These are phyloP conservation scores for Anas bernieri DNA, from an alignment of 2,797 vertebrate species.

Conservation along the genomic window DNA sequence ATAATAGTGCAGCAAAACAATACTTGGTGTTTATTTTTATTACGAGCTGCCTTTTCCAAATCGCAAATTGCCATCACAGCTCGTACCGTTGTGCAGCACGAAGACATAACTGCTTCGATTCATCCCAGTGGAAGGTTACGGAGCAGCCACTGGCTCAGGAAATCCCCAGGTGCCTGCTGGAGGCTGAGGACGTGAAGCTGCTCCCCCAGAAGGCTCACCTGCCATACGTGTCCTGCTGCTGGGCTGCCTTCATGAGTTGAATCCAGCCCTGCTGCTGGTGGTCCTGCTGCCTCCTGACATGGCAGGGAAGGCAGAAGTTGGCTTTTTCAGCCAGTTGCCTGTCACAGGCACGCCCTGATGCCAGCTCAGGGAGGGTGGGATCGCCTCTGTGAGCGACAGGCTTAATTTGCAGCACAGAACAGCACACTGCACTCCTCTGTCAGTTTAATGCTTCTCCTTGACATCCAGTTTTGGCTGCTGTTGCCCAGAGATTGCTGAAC, in stretches of 20 bases:
- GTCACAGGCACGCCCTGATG: background rate
- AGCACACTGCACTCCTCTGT: background rate
- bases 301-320: background rate
- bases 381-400: background rate
- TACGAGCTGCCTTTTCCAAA: conserved; percentile 38
- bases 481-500: background rate
- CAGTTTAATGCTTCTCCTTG: conserved; percentile 7
- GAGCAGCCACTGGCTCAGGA: background rate
- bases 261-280: background rate
- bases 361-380: background rate
- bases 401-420: background rate
- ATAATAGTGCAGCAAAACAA: conserved; percentile 31
- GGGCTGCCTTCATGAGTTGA: background rate
- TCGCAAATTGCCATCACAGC: background rate
- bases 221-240: background rate
- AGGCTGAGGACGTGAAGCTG: background rate
- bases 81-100: background rate
- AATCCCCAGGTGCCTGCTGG: background rate
- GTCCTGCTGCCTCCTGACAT: background rate
- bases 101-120: background rate
- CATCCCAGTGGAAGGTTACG: accelerated
- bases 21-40: conserved; percentile 53
- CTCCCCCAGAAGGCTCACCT: background rate
- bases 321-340: background rate
- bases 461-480: background rate